These are phyloP conservation scores for Loripinus fragilis DNA, from an alignment of 2,888 invertebrate genomes.

Conservation along the genomic window DNA sequence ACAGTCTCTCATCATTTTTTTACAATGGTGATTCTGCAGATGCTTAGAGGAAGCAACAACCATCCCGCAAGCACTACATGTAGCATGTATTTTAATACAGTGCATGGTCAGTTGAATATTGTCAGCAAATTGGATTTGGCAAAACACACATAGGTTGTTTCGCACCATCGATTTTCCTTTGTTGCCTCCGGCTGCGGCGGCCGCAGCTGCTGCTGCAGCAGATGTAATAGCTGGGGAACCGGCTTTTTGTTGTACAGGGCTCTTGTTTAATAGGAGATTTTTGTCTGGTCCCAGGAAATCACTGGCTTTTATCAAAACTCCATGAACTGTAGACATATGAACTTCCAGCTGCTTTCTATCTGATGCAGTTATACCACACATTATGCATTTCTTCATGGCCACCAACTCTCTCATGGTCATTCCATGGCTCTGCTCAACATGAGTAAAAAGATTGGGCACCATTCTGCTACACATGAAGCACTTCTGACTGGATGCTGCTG, in stretches of 20 bases:
- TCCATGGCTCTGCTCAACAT: constrained; percentile 63
- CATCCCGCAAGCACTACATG: constrained; percentile 78
- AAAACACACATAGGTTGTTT: constrained; percentile 76
- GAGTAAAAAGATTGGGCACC: constrained; percentile 62
- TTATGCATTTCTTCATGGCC: constrained; percentile 72
- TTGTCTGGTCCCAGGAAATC: constrained; percentile 40
- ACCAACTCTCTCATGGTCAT: constrained; percentile 66
- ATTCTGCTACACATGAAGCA: constrained; percentile 65
- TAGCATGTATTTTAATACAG: constrained; percentile 76
- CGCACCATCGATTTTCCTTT: constrained; percentile 50
- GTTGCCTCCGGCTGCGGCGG: constrained; percentile 16
- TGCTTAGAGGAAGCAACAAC: constrained; percentile 73
- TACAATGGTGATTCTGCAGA: constrained; percentile 71
- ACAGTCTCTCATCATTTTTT: constrained; percentile 67
- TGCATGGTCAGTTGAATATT: constrained; percentile 78
- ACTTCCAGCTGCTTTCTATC: constrained; percentile 69
- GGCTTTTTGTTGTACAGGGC: too few relatives aligned
- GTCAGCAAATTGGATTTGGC: constrained; percentile 75
- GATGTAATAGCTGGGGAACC: not conserved
- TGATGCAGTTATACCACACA: constrained; percentile 73
- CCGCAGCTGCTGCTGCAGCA: constrained; percentile 28
- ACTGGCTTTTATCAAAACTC: constrained; percentile 70
- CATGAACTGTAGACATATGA: constrained; percentile 75
- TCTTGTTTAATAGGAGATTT: constrained; percentile 4
- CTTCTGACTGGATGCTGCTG: constrained; percentile 35